These are phyloP conservation scores for Phenganax subtilis DNA, from an alignment of 92 coral and sea anemone genomes.

Conservation along the genomic window DNA sequence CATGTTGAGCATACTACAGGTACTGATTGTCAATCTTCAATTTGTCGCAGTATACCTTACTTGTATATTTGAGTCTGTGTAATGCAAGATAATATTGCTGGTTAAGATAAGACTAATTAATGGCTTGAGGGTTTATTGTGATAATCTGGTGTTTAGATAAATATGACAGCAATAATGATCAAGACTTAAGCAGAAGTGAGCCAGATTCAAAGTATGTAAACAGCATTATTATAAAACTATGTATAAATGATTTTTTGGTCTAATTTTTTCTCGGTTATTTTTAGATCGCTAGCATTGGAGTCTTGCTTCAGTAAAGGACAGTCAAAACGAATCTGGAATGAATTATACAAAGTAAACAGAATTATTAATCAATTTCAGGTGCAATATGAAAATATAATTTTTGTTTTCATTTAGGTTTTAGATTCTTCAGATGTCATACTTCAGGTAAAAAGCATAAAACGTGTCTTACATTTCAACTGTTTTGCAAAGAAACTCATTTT, in stretches of 20 bases:
- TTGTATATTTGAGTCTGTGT: too few species aligned
- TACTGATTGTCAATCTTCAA: slow-evolving; percentile 5
- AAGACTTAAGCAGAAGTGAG: slow-evolving; percentile 67
- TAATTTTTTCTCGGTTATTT: not conserved
- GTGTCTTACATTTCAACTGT: too few species aligned
- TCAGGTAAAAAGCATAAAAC: slow-evolving; percentile 52
- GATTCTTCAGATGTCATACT: slow-evolving; percentile 90
- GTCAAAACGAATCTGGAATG: slow-evolving; percentile 97
- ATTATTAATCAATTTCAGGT: not conserved
- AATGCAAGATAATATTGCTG: too few species aligned
- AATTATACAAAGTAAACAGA: slow-evolving; percentile 73
- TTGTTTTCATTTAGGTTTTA: slow-evolving; percentile 56
- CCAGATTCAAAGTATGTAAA: slow-evolving; percentile 68
- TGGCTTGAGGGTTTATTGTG: not conserved
- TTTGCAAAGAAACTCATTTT: not conserved
- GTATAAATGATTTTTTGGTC: not conserved
- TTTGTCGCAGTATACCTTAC: not conserved
- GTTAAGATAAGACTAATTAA: too few species aligned
- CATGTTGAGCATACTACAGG: slow-evolving; percentile 73
- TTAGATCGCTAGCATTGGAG: slow-evolving; percentile 70
- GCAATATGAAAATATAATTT: not conserved
- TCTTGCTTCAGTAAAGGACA: slow-evolving; percentile 85
- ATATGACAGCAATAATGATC: slow-evolving; percentile 74
- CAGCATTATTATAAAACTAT: not conserved
- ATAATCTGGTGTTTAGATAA: slow-evolving; percentile 45